These are phyloP conservation scores for Pycnomerus fuliginosus DNA, from an alignment of 2,888 invertebrate species.

Conservation along the genomic window DNA sequence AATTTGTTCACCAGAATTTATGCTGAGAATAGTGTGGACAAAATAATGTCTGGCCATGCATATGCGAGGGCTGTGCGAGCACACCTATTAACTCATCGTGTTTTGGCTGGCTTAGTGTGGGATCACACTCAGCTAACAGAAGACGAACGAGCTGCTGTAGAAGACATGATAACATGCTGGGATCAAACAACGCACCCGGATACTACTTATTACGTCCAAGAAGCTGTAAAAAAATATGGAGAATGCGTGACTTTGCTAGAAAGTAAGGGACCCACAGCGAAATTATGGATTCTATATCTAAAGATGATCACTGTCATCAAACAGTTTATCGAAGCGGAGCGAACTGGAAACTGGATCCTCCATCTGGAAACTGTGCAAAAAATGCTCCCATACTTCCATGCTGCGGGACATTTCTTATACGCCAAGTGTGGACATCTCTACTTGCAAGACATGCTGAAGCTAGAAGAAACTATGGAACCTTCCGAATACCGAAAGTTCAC, in stretches of 20 bases:
- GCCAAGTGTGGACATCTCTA: constrained; percentile 5
- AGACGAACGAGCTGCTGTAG: neutral
- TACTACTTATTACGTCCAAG: neutral
- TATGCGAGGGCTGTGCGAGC: constrained; percentile 30
- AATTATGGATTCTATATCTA: constrained; percentile 39
- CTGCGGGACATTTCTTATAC: constrained; percentile 18
- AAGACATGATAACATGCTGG: constrained; percentile 3
- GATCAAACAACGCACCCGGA: constrained; percentile 1
- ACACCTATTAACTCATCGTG: constrained; percentile 7
- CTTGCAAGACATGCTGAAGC: constrained; percentile 6
- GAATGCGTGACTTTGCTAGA: neutral
- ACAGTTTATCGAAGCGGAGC: constrained; percentile 39
- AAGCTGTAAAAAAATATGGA: neutral
- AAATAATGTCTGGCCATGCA: constrained; percentile 36
- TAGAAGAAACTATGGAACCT: constrained; percentile 8
- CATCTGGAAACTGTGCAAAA: constrained; percentile 11
- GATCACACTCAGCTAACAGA: neutral
- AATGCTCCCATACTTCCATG: constrained; percentile 22
- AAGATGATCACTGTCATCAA: constrained; percentile 34
- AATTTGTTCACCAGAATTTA: constrained; percentile 24
- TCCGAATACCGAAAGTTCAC: constrained; percentile 11
- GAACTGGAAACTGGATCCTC: constrained; percentile 36
- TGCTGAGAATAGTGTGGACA: constrained; percentile 35
- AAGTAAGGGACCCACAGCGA: constrained; percentile 20
- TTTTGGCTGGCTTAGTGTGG: constrained; percentile 1